A percentile compares a stretch with the other conserved stretches of the same genome.
phyloP scores from a whole-genome alignment of 2,888 invertebrate species.

The Meghimatium bilineatum region DNA sequence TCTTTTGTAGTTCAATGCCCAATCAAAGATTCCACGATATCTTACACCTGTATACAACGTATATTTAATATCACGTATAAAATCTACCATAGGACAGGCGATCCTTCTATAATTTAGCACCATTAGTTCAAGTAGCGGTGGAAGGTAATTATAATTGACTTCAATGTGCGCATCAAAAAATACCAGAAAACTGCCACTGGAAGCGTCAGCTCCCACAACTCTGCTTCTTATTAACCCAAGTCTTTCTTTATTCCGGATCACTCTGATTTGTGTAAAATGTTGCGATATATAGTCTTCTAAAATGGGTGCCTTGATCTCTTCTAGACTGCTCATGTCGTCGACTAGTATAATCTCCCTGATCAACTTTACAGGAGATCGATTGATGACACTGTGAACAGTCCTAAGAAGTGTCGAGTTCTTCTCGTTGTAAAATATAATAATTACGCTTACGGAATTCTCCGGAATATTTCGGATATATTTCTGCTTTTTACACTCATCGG shows the following conservation, averaged over 20 bases:
- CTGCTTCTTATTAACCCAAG: conserved; percentile 44
- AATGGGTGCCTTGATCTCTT: conserved; percentile 34
- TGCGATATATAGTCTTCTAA: conserved; percentile 28
- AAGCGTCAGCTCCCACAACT: conserved; percentile 41
- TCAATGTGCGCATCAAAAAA: conserved; percentile 51
- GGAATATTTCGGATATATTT: conserved; percentile 19
- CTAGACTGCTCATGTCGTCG: conserved; percentile 45
- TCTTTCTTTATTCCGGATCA: conserved; percentile 43
- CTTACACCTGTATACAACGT: not conserved
- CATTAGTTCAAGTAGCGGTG: conserved; percentile 42
- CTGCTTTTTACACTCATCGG: not conserved
- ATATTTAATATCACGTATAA: not conserved
- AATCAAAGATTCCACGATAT: conserved; percentile 18
- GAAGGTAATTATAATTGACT: conserved; percentile 47
- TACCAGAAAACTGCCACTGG: conserved; percentile 44
- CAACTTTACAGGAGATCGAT: conserved; percentile 34
- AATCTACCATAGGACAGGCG: conserved; percentile 39
- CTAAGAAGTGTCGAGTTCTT: conserved; percentile 44
- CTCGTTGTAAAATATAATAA: conserved; percentile 48
- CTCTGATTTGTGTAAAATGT: conserved; percentile 32
- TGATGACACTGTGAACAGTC: conserved; percentile 39
- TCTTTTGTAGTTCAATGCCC: not conserved
- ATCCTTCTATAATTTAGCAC: conserved; percentile 32
- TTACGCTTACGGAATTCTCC: conserved; percentile 33
- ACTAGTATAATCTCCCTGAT: conserved; percentile 49